Evolutionary conservation across 2,888 invertebrate genomes (phyloP).

Genomic region (Panzeria rudis): DNA sequence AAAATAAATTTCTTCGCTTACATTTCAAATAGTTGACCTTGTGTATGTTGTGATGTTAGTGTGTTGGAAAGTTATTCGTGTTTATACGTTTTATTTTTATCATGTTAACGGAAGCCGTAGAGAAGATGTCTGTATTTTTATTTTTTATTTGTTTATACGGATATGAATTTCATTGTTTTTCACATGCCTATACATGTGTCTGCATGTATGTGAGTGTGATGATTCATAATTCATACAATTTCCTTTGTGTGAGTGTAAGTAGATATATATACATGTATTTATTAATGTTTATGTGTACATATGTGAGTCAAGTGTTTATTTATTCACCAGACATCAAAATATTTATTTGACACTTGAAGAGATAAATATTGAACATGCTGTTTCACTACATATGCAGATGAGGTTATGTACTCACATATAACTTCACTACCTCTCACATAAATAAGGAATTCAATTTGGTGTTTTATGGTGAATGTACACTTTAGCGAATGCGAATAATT

Average conservation of each 20-base stretch:
- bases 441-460: background rate
- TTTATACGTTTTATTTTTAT: background rate
- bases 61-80: background rate
- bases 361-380: conserved; percentile 69
- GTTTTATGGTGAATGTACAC: background rate
- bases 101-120: background rate
- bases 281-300: conserved; percentile 41
- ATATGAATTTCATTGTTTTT: conserved; percentile 52
- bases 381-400: conserved; percentile 20
- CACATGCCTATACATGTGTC: background rate
- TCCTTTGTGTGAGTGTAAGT: background rate
- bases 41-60: background rate
- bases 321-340: conserved; percentile 71
- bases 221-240: background rate
- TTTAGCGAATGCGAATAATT: too few species aligned
- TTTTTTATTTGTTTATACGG: conserved; percentile 53
- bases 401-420: background rate
- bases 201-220: background rate
- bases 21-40: too few species aligned
- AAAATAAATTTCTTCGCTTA: too few species aligned
- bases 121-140: conserved; percentile 27
- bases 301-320: conserved; percentile 67
- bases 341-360: conserved; percentile 73
- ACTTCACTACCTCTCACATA: background rate
- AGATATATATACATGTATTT: conserved; percentile 27